phyloP scores from a whole-genome alignment of 2,888 invertebrate species.

The Heliconius charithonia region DNA sequence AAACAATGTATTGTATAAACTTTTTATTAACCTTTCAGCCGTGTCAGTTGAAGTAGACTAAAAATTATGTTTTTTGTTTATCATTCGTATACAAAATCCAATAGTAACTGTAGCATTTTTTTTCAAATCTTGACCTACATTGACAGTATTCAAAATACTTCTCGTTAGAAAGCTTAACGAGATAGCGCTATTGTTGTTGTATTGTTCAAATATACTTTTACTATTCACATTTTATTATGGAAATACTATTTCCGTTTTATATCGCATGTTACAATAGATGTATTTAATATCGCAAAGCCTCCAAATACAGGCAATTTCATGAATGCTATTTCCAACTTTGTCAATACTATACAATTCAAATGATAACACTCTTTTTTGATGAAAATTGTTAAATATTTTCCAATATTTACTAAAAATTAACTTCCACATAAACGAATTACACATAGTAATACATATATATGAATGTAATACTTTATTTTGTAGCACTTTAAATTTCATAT shows the following conservation, averaged over 20 bases:
- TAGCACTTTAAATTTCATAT: not conserved
- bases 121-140: conserved; percentile 15
- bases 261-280: not conserved
- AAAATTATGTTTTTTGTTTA: not conserved
- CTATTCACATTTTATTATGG: conserved; percentile 11
- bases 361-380: not conserved
- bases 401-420: not conserved
- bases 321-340: not conserved
- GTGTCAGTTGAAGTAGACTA: not conserved
- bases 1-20: no score
- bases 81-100: not conserved
- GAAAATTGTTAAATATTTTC: not conserved
- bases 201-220: conserved; percentile 19
- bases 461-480: not conserved
- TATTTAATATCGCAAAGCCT: conserved; percentile 7
- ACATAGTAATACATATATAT: no score
- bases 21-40: no score
- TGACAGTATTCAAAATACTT: conserved; percentile 2
- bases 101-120: not conserved
- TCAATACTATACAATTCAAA: conserved; percentile 10
- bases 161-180: conserved; percentile 13
- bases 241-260: conserved; percentile 4
- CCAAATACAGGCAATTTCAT: conserved; percentile 5
- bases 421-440: not conserved
- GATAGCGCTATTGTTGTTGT: conserved; percentile 4